Evolutionary conservation across 2,113 vertebrate species (phyloP).

Genomic region (Heliornis fulica): DNA sequence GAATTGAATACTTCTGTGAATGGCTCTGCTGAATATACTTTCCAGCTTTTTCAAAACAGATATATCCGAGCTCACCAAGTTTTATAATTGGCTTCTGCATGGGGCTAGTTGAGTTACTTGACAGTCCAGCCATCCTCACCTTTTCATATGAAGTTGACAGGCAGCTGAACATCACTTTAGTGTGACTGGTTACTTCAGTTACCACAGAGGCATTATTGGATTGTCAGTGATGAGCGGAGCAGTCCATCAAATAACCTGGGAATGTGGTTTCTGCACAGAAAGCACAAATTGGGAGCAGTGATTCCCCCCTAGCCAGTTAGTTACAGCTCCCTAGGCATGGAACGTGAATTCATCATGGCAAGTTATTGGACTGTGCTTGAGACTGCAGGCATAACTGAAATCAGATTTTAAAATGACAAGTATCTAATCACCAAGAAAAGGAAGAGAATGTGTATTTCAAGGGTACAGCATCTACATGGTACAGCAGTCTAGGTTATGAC

Average conservation of each 20-base stretch:
- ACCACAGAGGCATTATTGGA: rapidly evolving
- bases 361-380: not conserved
- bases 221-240: not conserved
- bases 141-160: not conserved
- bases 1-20: not conserved
- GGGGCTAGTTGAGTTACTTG: not conserved
- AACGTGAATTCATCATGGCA: not conserved
- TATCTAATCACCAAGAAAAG: not conserved
- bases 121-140: not conserved
- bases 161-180: not conserved
- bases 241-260: not conserved
- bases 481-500: not conserved
- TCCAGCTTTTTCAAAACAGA: not conserved
- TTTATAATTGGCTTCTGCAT: not conserved
- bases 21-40: not conserved
- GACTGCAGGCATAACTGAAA: not conserved
- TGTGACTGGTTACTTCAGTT: not conserved
- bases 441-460: not conserved
- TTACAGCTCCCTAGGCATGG: not conserved
- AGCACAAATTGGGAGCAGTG: not conserved
- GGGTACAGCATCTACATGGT: not conserved
- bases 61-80: not conserved
- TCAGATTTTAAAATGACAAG: not conserved
- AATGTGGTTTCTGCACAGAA: not conserved
- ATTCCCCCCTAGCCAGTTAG: not conserved